Conservation (phyloP, 2,888 invertebrate species). For the Silvanus unidentatus region DNA sequence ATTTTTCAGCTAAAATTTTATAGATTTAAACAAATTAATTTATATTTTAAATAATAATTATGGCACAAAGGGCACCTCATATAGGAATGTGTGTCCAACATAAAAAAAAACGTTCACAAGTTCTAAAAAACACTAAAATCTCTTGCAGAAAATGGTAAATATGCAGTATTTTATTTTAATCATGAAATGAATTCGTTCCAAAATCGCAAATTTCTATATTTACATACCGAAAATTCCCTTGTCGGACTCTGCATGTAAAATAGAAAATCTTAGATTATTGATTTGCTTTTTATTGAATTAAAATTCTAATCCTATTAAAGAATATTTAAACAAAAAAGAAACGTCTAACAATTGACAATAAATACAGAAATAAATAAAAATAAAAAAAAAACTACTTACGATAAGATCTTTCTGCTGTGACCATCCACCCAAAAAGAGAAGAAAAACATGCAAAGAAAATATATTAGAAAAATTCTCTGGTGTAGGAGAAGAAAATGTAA, state of each 20-base stretch:
- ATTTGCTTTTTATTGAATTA: neutral
- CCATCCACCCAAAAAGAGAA: constrained; percentile 29
- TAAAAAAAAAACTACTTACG: constrained; percentile 42
- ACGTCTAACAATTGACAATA: constrained; percentile 6
- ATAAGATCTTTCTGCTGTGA: constrained; percentile 47
- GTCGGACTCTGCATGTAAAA: constrained; percentile 49
- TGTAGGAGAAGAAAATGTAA: constrained; percentile 22
- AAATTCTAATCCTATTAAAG: neutral
- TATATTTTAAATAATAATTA: too few relatives aligned
- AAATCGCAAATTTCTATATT: too few relatives aligned
- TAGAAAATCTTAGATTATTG: neutral
- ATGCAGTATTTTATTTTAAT: too few relatives aligned
- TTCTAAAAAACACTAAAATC: too few relatives aligned
- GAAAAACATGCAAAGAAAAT: constrained; percentile 42
- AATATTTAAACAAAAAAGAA: neutral
- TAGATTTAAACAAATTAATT: too few relatives aligned
- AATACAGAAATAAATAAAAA: constrained; percentile 19
- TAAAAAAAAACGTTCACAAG: too few relatives aligned
- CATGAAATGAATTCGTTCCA: too few relatives aligned
- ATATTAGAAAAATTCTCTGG: constrained; percentile 25
- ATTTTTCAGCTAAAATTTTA: too few relatives aligned
- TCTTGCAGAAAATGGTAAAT: too few relatives aligned
- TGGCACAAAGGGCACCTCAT: too few relatives aligned
- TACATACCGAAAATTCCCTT: constrained; percentile 51
- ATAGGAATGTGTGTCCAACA: too few relatives aligned